Percentiles rank a stretch among this genome's conserved stretches.
Conservation (phyloP, 1,140 invertebrate species). For the Hetaerina americana region DNA sequence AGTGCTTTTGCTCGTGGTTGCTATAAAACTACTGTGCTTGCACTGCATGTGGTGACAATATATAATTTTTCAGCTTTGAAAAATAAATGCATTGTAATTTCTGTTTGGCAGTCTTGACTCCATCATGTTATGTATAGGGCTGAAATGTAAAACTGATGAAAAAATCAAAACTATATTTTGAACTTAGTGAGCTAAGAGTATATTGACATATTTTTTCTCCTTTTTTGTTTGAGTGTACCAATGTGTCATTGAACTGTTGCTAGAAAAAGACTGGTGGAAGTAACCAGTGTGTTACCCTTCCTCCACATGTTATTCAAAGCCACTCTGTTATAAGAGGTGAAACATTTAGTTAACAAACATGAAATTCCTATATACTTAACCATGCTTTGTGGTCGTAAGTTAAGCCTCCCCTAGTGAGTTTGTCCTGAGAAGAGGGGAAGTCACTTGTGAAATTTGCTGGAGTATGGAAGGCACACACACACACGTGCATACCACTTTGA, state of each 20-base stretch:
- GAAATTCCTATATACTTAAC: too few species aligned
- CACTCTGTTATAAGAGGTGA: neutral
- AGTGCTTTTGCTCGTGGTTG: neutral
- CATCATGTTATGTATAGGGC: neutral
- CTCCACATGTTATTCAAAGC: neutral
- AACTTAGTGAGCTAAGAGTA: neutral
- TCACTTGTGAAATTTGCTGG: too few species aligned
- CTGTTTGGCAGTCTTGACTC: neutral
- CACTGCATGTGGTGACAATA: neutral
- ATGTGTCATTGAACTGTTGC: neutral
- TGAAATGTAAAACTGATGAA: neutral
- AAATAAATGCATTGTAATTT: neutral
- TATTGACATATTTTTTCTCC: neutral
- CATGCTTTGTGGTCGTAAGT: too few species aligned
- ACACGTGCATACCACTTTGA: too few species aligned
- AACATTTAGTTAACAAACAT: too few species aligned
- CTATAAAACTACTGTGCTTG: neutral
- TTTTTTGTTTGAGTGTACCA: neutral
- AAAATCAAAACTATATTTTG: neutral
- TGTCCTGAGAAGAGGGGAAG: too few species aligned
- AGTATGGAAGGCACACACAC: too few species aligned
- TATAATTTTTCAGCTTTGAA: neutral
- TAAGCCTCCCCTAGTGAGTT: too few species aligned
- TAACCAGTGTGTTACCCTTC: neutral
- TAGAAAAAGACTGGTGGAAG: neutral